Evolutionary conservation across 2,888 invertebrate species (phyloP).

Genomic region (Clostera curtula): DNA sequence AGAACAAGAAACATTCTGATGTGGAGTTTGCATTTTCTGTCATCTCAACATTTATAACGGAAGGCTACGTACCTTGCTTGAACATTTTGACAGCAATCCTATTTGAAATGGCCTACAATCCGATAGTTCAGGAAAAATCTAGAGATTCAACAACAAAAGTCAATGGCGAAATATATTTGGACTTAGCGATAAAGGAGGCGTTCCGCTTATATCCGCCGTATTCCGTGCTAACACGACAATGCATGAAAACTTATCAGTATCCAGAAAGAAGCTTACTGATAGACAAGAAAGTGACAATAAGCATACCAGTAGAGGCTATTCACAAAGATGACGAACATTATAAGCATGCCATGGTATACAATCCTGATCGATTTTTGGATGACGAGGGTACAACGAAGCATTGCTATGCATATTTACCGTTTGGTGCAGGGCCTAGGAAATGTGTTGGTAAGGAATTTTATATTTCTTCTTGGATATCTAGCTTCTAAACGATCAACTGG

Average conservation of each 20-base stretch:
- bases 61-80: constrained; percentile 57
- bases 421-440: constrained; percentile 62
- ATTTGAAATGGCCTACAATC: constrained; percentile 48
- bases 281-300: constrained; percentile 52
- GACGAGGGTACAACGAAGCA: constrained; percentile 30
- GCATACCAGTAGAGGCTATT: constrained; percentile 51
- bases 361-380: constrained; percentile 53
- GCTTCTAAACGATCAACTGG: background rate
- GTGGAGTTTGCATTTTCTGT: constrained; percentile 45
- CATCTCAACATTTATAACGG: constrained; percentile 47
- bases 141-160: constrained; percentile 33
- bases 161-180: constrained; percentile 42
- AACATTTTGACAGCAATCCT: constrained; percentile 47
- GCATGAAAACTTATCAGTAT: constrained; percentile 50
- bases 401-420: constrained; percentile 50
- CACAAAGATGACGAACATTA: constrained; percentile 51
- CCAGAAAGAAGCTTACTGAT: constrained; percentile 44
- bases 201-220: constrained; percentile 58
- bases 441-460: constrained; percentile 66
- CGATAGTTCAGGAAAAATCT: constrained; percentile 41
- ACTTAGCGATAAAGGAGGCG: constrained; percentile 52
- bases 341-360: constrained; percentile 41
- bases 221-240: constrained; percentile 51
- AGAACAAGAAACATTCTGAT: constrained; percentile 30
- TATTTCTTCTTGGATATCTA: constrained; percentile 4